Conservation (phyloP, 1,140 invertebrate genomes). For the Caenorhabditis latens region DNA sequence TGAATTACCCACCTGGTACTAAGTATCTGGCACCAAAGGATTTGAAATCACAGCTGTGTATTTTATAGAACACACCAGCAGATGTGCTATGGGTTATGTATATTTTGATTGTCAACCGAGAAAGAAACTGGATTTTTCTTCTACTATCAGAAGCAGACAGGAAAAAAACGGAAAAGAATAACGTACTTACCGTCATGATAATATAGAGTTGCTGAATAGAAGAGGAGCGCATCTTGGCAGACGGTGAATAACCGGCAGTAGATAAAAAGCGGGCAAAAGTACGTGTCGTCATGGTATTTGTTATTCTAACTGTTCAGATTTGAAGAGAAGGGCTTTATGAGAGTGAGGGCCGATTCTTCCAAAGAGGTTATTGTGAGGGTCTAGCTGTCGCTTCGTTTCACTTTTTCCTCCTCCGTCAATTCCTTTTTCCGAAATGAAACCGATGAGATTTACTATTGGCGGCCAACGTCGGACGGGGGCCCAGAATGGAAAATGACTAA, state of each 20-base stretch:
- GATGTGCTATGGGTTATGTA: constrained; percentile 20
- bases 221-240: constrained; percentile 40
- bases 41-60: constrained; percentile 8
- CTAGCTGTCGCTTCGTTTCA: constrained; percentile 42
- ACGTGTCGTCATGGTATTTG: constrained; percentile 52
- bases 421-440: constrained; percentile 53
- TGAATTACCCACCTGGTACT: constrained; percentile 32
- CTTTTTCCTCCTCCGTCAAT: constrained; percentile 18
- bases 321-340: constrained; percentile 14
- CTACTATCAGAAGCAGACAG: background rate
- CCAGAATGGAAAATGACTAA: constrained; percentile 40
- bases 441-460: constrained; percentile 55
- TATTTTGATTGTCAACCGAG: constrained; percentile 2
- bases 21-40: constrained; percentile 7
- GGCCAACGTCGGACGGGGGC: background rate
- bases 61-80: background rate
- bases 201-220: constrained; percentile 55
- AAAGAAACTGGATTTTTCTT: constrained; percentile 18
- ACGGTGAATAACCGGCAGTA: constrained; percentile 45
- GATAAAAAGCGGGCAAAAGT: constrained; percentile 42
- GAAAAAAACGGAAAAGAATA: background rate
- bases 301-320: constrained; percentile 34
- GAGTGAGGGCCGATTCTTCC: background rate
- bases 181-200: constrained; percentile 47
- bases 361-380: constrained; percentile 54